Evolutionary conservation across 2,113 vertebrate species (phyloP), one percentile per base, ranked within the genome.

Genomic region (Protobothrops mucrosquamatus): DNA sequence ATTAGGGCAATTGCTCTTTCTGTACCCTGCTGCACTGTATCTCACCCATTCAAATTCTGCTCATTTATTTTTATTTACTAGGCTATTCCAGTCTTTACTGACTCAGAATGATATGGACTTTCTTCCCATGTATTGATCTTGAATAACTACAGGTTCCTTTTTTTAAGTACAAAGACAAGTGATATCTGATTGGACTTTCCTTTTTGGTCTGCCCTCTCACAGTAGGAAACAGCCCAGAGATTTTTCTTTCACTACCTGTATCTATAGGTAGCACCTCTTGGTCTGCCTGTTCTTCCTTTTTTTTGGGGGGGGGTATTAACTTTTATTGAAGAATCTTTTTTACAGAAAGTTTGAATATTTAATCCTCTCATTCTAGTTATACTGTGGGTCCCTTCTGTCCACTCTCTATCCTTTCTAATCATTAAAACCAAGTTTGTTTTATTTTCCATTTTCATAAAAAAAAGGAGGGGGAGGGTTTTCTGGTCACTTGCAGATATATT

Each of bases 401-500:
- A 34, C 15, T 7, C n/a, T 74, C 69, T 74, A 34, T 34, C 69
- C 14, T 74, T 74, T 74, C 69, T 74, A 39, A 74, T 74, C 15
- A 34, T 34, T 34, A 74, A 74, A 74, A 2, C 15, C 6, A 74
- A 34, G 69, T 20, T 74, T 18, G 6, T 34, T 34, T 74, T 39
- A 64, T 64, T 74, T 74, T 34, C n/a, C 6, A 34, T 74, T 74
- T 74, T 74, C n/a, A 74, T n/a, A 34, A 34, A 7, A 34, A 34
- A 3, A 29, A 29, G 4, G 29, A 5, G 26, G 10, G 26, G 61
- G 3, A 1, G 3, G 12, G 29, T 2, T 0, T 34, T 18, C n/a
- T 18, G n/a, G 55, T 74, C 64, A 74, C 15, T 18, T 34, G 15
- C n/a, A 74, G n/a, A 74, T 74, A 74, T 20, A 74, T 34, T 39